phyloP scores from a whole-genome alignment of 2,797 vertebrate genomes.

The Cossypha polioptera region DNA sequence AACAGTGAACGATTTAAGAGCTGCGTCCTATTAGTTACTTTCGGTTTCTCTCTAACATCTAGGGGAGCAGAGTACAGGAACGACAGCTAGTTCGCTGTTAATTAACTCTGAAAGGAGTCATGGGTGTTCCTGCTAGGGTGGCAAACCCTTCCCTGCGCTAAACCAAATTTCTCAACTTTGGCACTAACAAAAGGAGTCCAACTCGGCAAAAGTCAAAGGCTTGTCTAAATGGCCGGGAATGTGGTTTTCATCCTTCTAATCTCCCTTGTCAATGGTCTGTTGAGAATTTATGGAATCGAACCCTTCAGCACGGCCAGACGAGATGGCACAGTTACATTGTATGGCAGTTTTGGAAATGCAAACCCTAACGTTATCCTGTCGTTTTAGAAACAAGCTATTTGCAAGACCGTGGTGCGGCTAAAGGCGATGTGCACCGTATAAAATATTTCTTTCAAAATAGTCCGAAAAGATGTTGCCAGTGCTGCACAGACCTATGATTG shows the following conservation, averaged over 20 bases:
- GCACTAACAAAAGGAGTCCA: neutral
- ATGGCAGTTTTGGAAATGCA: neutral
- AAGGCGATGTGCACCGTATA: neutral
- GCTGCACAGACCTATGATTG: neutral
- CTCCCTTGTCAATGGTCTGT: neutral
- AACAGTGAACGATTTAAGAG: neutral
- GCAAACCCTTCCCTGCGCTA: neutral
- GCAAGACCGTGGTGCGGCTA: neutral
- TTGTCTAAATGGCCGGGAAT: neutral
- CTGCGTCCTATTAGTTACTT: neutral
- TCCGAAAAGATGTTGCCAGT: neutral
- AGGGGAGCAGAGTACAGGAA: neutral
- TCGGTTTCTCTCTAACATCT: constrained; percentile 38
- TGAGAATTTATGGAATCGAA: neutral
- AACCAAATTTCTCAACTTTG: neutral
- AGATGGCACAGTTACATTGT: neutral
- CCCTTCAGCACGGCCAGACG: neutral
- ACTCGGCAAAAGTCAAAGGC: neutral
- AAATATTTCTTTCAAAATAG: neutral
- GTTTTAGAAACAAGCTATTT: neutral
- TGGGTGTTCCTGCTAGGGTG: neutral
- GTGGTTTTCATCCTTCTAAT: neutral
- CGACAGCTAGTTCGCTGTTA: neutral
- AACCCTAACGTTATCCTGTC: neutral
- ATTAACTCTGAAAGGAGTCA: neutral